Evolutionary conservation across 2,113 vertebrate genomes (phyloP).

Genomic region (Tachycineta bicolor): DNA sequence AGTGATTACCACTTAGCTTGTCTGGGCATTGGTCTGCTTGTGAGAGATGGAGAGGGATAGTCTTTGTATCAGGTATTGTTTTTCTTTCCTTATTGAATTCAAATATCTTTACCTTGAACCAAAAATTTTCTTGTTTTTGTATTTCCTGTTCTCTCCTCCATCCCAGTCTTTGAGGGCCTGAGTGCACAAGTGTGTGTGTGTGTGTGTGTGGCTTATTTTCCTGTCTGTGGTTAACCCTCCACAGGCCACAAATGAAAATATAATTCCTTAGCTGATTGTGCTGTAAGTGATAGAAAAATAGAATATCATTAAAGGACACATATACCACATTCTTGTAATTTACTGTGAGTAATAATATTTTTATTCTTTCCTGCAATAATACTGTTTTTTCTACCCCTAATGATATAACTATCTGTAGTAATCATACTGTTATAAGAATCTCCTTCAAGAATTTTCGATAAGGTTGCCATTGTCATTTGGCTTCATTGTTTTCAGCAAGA

Average conservation of each 20-base stretch:
- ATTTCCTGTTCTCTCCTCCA: background rate
- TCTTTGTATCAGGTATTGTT: background rate
- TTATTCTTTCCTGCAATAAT: background rate
- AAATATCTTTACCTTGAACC: background rate
- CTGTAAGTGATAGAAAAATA: background rate
- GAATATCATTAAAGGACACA: background rate
- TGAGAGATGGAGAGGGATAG: background rate
- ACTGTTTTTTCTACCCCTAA: background rate
- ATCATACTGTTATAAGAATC: background rate
- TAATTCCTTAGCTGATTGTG: background rate
- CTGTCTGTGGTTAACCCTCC: background rate
- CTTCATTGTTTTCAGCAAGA: background rate
- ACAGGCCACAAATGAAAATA: background rate
- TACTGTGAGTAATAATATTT: background rate
- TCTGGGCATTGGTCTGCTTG: background rate
- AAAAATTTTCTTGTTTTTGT: background rate
- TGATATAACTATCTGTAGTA: background rate
- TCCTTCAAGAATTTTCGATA: background rate
- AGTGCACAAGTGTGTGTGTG: background rate
- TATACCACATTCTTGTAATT: fast-evolving
- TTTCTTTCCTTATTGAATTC: background rate
- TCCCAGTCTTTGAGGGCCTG: fast-evolving
- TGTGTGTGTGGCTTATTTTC: background rate
- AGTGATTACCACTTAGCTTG: background rate
- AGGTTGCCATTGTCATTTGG: background rate